These are phyloP conservation scores for Scleropages formosus DNA, from an alignment of 2,797 vertebrate species.

Conservation along the genomic window DNA sequence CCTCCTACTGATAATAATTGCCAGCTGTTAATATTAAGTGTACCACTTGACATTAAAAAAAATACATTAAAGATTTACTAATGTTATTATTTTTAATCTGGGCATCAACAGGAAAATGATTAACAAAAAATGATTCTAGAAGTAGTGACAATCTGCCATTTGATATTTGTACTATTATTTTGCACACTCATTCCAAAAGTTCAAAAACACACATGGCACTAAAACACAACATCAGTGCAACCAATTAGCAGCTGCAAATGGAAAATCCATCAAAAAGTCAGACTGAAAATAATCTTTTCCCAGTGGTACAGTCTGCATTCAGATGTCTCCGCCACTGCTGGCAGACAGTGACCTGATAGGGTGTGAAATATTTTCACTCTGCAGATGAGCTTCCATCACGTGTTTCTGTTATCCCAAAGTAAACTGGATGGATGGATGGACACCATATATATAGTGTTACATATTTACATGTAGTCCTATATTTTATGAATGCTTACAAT, in stretches of 20 bases:
- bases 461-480: too few relatives aligned
- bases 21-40: too few relatives aligned
- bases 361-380: neutral
- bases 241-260: constrained; percentile 43
- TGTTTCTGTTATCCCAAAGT: neutral
- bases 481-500: too few relatives aligned
- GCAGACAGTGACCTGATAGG: neutral
- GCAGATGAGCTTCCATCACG: neutral
- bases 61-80: constrained; percentile 59
- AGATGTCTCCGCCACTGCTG: neutral
- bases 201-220: constrained; percentile 39
- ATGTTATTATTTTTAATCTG: constrained; percentile 44
- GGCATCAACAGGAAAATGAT: constrained; percentile 48
- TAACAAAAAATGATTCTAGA: constrained; percentile 45
- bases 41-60: constrained; percentile 39
- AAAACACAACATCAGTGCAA: constrained; percentile 38
- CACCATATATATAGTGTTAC: too few relatives aligned
- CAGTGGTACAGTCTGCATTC: neutral
- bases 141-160: constrained; percentile 47
- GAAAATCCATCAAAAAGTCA: constrained; percentile 24
- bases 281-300: neutral
- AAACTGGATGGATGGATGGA: too few relatives aligned
- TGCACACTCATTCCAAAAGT: constrained; percentile 41
- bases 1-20: too few relatives aligned
- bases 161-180: constrained; percentile 28